Percentiles rank a stretch among this genome's conserved stretches.
These are phyloP conservation scores for Casuarius casuarius DNA, from an alignment of 2,113 vertebrate species.

Conservation along the genomic window DNA sequence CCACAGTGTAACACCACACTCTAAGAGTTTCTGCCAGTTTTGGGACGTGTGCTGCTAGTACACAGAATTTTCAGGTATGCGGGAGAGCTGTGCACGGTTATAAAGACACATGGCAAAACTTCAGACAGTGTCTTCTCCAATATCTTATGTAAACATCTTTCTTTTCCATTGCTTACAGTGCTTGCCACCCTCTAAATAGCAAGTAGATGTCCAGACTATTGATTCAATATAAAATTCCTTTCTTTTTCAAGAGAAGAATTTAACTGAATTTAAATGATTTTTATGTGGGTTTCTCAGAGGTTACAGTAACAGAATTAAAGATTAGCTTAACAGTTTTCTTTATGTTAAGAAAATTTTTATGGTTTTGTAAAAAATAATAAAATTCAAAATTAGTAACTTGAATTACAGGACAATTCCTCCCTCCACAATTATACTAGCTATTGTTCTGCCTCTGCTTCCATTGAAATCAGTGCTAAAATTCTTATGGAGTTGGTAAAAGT, in stretches of 20 bases:
- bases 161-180: neutral
- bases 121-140: neutral
- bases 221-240: neutral
- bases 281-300: neutral
- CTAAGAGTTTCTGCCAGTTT: neutral
- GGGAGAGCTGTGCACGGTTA: neutral
- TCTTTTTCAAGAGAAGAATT: neutral
- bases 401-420: neutral
- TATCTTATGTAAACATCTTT: rapidly evolving
- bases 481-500: neutral
- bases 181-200: neutral
- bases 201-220: neutral
- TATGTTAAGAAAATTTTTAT: neutral
- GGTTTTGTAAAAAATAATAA: too few species aligned
- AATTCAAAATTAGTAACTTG: neutral
- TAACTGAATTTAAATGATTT: neutral
- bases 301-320: neutral
- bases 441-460: rapidly evolving
- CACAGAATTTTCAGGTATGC: neutral
- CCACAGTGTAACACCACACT: neutral
- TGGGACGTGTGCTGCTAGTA: neutral
- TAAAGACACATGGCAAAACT: neutral
- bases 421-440: neutral
- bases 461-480: neutral
- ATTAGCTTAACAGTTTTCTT: too few species aligned